Base-by-base conservation (phyloP, 2,797 vertebrate genomes). In the Neostethus bicornis region DNA sequence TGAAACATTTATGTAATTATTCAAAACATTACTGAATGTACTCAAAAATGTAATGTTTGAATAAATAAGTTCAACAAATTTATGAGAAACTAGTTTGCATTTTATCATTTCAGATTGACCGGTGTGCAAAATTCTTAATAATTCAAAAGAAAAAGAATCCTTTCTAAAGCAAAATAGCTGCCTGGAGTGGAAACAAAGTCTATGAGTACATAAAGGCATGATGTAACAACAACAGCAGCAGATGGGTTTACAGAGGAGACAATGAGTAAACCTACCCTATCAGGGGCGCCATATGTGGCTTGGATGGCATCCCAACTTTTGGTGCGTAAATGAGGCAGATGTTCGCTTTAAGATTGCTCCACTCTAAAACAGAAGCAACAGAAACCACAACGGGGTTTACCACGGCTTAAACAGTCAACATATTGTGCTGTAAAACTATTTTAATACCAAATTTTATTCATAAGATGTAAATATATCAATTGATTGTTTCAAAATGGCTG, bases 321-420 rank as follows among this genome's bases (percentile, higher is more conserved):
- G 79, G 79, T 83, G 85, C 85, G 78, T 84, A 81, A 86, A 89
- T 79, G 70, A 61, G 73, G 79, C 91, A 90, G 91, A 89, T 91
- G 90, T 90, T 90, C 86, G 70, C 74, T 83, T 74, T 82, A 83
- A 80, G 74, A 84, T 73, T 83, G 68, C 58, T 76, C 58, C 78
- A 67, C 73, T 80, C 81, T 70, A 70, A 79, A 81, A 81, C 42
- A 52, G 68, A 68, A 73, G 59, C 62, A 75, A 56, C 55, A 73
- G 59, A 53, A 81, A 75, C 65, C 61, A 72, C 77, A 73, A 77
- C 78, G 45, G 66, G 28, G 62, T 61, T 54, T 51, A 71, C 52
- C 56, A 67, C 61, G 49, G 37, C 41, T 45, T 34, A 65, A 68
- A 21, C 58, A 56, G 49, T 55, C 32, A 72, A 60, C 74, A 79